phyloP scores from a whole-genome alignment of 2,113 vertebrate species.

The Delphinapterus leucas region DNA sequence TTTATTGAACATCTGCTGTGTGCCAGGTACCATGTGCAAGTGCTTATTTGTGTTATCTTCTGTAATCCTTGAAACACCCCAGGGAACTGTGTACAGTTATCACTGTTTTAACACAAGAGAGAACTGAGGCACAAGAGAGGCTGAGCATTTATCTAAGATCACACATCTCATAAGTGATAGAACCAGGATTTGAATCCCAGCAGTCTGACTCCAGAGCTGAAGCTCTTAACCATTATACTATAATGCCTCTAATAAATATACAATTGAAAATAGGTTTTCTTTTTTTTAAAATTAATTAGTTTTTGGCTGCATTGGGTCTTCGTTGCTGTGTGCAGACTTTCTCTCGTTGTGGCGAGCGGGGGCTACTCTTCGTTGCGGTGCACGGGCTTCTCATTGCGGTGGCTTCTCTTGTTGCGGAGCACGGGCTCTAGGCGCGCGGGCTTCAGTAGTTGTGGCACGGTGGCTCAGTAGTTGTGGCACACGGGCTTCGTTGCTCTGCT shows the following conservation, averaged over 20 bases:
- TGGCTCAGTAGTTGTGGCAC: no score
- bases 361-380: no score
- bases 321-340: no score
- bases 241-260: background rate
- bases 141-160: background rate
- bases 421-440: no score
- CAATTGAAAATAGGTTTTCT: background rate
- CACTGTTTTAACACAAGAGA: background rate
- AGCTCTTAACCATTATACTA: background rate
- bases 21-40: background rate
- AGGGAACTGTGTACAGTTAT: background rate
- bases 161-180: background rate
- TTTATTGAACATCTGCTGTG: background rate
- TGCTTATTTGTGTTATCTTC: background rate
- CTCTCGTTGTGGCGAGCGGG: no score
- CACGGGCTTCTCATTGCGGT: no score
- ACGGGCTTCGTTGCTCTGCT: no score
- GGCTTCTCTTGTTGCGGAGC: no score
- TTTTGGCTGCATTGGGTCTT: no score
- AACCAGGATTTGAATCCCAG: constrained; percentile 23
- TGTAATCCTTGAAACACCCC: background rate
- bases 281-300: no score
- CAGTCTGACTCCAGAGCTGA: background rate
- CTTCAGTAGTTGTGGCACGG: no score
- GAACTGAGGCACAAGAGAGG: background rate